These are phyloP conservation scores for Sycophaga agraensis DNA, from an alignment of 1,140 invertebrate genomes.

Conservation along the genomic window DNA sequence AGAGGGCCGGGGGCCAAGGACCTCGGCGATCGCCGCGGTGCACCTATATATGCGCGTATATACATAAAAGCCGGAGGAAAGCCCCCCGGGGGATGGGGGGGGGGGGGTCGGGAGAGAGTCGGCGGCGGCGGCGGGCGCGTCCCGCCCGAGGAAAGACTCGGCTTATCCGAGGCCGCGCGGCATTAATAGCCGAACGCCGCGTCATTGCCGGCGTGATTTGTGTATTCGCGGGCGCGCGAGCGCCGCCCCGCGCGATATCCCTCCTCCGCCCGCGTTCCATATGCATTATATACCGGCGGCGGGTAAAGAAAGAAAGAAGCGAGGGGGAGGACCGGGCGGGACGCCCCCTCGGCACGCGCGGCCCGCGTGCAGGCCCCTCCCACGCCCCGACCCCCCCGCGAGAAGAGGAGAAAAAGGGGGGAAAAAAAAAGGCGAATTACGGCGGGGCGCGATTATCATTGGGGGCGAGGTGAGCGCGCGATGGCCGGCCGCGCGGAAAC, in stretches of 20 bases:
- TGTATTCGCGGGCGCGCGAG: slow-evolving; percentile 42
- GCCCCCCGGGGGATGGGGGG: too few species aligned
- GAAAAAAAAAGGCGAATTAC: slow-evolving; percentile 15
- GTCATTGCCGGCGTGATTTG: slow-evolving; percentile 55
- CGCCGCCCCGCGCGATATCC: neutral
- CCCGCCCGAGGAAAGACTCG: too few species aligned
- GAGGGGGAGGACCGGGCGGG: slow-evolving; percentile 42
- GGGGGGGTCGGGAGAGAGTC: too few species aligned
- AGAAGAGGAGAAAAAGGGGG: neutral
- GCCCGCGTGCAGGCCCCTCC: slow-evolving; percentile 1
- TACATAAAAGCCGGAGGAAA: too few species aligned
- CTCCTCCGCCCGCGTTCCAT: neutral
- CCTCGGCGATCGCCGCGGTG: too few species aligned
- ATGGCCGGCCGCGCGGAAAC: neutral
- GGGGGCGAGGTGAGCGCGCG: neutral
- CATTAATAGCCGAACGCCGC: slow-evolving; percentile 32
- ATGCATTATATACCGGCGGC: too few species aligned
- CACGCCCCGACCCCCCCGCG: neutral
- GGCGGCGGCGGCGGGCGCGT: too few species aligned
- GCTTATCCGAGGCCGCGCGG: too few species aligned
- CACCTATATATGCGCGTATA: too few species aligned
- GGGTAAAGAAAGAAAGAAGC: too few species aligned
- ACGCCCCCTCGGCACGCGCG: slow-evolving; percentile 43
- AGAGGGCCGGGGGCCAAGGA: too few species aligned
- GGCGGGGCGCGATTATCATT: slow-evolving; percentile 7